Percentiles rank a stretch among this genome's conserved stretches.
These are phyloP conservation scores for Smithornis capensis DNA, from an alignment of 2,113 vertebrate species.

Conservation along the genomic window DNA sequence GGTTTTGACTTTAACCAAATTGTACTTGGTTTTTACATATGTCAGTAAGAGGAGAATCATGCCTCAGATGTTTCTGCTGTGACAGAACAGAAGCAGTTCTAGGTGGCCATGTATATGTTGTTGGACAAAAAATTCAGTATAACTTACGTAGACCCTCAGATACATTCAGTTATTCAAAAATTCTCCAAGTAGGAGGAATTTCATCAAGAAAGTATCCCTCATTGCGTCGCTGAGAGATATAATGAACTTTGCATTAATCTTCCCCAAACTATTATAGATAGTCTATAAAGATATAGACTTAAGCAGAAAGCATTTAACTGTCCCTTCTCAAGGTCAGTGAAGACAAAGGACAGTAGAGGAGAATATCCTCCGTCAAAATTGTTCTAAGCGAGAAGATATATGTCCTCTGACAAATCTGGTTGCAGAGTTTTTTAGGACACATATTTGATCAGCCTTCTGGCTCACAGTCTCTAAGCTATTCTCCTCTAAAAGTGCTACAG, in stretches of 20 bases:
- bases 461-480: neutral
- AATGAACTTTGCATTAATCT: neutral
- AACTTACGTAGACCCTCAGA: neutral
- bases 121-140: neutral
- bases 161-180: neutral
- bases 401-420: neutral
- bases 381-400: neutral
- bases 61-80: neutral
- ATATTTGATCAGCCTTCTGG: neutral
- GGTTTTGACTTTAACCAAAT: neutral
- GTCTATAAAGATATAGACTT: no score
- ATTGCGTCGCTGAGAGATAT: neutral
- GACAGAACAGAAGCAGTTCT: neutral
- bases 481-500: fast-evolving
- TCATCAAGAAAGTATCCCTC: neutral
- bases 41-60: neutral
- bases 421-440: neutral
- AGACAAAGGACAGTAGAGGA: neutral
- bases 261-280: neutral
- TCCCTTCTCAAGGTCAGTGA: neutral
- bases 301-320: neutral
- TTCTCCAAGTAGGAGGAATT: neutral
- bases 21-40: neutral
- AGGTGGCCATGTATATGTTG: fast-evolving
- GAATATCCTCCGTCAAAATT: neutral